Percentiles rank a stretch among this genome's conserved stretches.
Conservation (phyloP, 2,113 vertebrate species). For the Pitta sordida region DNA sequence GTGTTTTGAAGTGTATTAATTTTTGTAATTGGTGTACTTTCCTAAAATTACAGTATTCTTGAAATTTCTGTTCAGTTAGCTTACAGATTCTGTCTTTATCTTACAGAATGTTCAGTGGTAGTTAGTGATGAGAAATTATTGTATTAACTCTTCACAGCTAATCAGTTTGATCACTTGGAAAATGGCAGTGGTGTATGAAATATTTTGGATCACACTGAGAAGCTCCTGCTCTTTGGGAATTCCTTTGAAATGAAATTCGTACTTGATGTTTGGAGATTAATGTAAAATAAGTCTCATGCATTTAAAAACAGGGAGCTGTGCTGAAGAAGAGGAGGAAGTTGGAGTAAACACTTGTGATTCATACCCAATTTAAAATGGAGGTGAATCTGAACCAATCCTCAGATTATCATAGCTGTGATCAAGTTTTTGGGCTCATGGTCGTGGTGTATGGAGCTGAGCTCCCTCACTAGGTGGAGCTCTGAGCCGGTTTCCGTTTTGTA, state of each 20-base stretch:
- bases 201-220: neutral
- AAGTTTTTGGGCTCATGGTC: rapidly evolving
- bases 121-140: neutral
- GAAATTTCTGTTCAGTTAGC: neutral
- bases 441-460: neutral
- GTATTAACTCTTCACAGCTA: neutral
- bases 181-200: neutral
- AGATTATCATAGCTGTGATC: rapidly evolving
- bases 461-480: constrained; percentile 63
- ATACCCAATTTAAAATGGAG: neutral
- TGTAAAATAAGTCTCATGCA: neutral
- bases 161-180: neutral
- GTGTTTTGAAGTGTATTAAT: neutral
- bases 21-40: neutral
- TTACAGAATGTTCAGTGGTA: neutral
- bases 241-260: neutral
- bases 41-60: neutral
- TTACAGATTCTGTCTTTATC: neutral
- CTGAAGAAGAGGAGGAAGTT: neutral
- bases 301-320: neutral
- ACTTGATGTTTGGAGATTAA: neutral
- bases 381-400: neutral
- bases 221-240: neutral
- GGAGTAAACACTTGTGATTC: neutral
- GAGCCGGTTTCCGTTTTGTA: neutral